These are phyloP conservation scores for Hippasteria phrygiana DNA, from an alignment of 53 echinoderm and acorn worm species.

Conservation along the genomic window DNA sequence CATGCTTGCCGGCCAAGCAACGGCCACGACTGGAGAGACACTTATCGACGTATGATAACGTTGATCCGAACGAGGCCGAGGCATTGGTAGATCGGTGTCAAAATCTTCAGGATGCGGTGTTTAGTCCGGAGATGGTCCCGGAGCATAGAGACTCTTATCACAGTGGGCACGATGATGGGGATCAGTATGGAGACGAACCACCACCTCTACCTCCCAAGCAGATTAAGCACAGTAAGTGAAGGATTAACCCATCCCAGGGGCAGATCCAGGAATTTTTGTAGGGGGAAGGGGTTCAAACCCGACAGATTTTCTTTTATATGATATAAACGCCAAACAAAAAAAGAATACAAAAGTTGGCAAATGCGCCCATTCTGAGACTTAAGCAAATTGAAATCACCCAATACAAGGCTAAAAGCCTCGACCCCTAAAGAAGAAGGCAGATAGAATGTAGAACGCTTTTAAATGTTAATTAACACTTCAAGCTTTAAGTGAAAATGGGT, in stretches of 20 bases:
- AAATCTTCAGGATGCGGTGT: slow-evolving; percentile 59
- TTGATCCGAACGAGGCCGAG: slow-evolving; percentile 72
- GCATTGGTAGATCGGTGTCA: slow-evolving; percentile 65
- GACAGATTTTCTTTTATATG: too few relatives aligned
- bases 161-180: not conserved
- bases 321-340: too few relatives aligned
- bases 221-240: slow-evolving; percentile 85
- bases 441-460: too few relatives aligned
- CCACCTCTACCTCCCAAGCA: slow-evolving; percentile 92
- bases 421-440: too few relatives aligned
- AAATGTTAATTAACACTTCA: too few relatives aligned
- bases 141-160: slow-evolving; percentile 19
- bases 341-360: too few relatives aligned
- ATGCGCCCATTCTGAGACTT: too few relatives aligned
- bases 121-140: slow-evolving; percentile 14
- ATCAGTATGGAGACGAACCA: slow-evolving; percentile 63
- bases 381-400: too few relatives aligned
- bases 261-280: not conserved
- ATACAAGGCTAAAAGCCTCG: too few relatives aligned
- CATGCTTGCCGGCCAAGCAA: slow-evolving; percentile 77
- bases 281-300: too few relatives aligned
- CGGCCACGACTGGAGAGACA: slow-evolving; percentile 68
- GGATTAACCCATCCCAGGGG: not conserved
- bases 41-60: slow-evolving; percentile 87
- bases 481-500: too few relatives aligned